Evolutionary conservation across 23 tunicate species (phyloP), one percentile per base, ranked within the genome.

Genomic region (Styela clava): DNA sequence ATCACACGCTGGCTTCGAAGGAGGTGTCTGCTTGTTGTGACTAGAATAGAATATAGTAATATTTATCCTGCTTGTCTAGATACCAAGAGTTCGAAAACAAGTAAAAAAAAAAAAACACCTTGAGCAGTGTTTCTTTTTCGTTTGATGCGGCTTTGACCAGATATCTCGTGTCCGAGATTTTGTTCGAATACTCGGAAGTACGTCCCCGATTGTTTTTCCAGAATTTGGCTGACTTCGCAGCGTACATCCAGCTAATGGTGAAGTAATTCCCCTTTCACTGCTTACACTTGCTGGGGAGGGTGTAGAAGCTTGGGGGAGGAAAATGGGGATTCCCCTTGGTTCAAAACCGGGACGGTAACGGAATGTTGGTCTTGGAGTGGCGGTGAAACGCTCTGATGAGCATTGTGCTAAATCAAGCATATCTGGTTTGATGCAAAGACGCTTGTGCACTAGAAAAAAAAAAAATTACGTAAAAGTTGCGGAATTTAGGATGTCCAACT

Each of bases 241-340:
- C 5, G 77, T 28, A 30, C 77, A 33, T 31, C 77, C 67, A 12
- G 62, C 65, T n/a, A 52, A 16, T 29, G 81, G 81, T 19, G 81
- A 76, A 0, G 67, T 76, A 24, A 76, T 22, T 12, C 31, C 64
- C 16, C 52, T 21, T 29, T 76, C 81, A 27, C 81, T 76, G 7
- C 81, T 29, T 12, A 56, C 31, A 0, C 81, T 76, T 27, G 28
- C 62, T 24, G 81, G 81, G 37, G 81, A 76, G 27, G 64, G 81
- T 21, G 52, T 52, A 7, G 67, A 44, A 0, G 33, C 26, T 22
- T 27, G 33, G 32, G 81, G 64, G 21, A 26, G 21, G 64, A 16
- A 44, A 1, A 76, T 1, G 32, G 81, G 81, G 24, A 27, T 36
- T 22, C 81, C 62, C 33, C 64, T 24, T 7, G 65, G 18, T 36